Percentiles rank a stretch among this genome's conserved stretches.
Conservation (phyloP, 2,888 invertebrate genomes). For the Drosophila falleni region DNA sequence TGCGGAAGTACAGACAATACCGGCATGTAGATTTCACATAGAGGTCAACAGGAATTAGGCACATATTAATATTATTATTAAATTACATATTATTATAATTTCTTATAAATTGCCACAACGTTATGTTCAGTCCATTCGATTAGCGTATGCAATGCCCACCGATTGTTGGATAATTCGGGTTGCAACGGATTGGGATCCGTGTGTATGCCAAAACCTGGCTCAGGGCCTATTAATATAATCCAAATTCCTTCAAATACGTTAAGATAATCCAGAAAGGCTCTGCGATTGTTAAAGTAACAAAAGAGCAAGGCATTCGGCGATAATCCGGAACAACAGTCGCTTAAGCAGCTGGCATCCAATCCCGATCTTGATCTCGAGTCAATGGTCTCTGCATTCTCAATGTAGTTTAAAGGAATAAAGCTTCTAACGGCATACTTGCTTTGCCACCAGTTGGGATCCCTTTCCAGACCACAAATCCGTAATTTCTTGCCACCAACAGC, state of each 20-base stretch:
- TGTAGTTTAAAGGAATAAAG: slow-evolving; percentile 89
- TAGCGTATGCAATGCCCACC: slow-evolving; percentile 87
- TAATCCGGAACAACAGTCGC: slow-evolving; percentile 83
- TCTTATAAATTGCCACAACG: slow-evolving; percentile 88
- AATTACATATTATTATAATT: slow-evolving; percentile 36
- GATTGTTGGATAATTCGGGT: slow-evolving; percentile 85
- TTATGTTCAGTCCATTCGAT: slow-evolving; percentile 89
- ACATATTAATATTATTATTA: slow-evolving; percentile 34
- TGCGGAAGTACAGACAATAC: slow-evolving; percentile 96
- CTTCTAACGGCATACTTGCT: slow-evolving; percentile 90
- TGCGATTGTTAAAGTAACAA: slow-evolving; percentile 92
- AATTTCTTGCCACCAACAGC: slow-evolving; percentile 85
- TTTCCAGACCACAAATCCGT: slow-evolving; percentile 88
- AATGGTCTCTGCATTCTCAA: slow-evolving; percentile 76
- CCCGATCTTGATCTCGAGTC: not conserved
- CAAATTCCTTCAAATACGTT: slow-evolving; percentile 88
- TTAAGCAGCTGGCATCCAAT: slow-evolving; percentile 83
- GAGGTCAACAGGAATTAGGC: slow-evolving; percentile 91
- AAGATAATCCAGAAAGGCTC: slow-evolving; percentile 90
- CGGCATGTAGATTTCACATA: slow-evolving; percentile 96
- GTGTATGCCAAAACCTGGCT: slow-evolving; percentile 87
- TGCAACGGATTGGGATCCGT: slow-evolving; percentile 91
- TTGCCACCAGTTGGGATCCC: slow-evolving; percentile 93
- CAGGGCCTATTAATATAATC: slow-evolving; percentile 91
- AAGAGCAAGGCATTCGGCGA: slow-evolving; percentile 88